Conservation (phyloP, 2,888 invertebrate species). For the Stenoptilia bipunctidactyla region DNA sequence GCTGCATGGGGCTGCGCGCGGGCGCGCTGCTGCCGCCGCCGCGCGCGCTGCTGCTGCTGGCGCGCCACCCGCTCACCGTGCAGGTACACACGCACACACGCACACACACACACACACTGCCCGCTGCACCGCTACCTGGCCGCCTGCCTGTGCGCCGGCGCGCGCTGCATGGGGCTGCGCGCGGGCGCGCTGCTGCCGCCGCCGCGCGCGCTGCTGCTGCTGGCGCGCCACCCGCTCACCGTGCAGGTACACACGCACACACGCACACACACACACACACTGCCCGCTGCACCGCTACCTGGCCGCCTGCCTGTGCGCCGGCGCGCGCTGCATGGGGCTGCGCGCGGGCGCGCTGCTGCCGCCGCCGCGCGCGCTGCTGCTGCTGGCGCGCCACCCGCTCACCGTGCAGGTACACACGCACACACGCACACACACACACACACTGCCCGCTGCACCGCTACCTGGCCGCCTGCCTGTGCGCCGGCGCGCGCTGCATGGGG, state of each 20-base stretch:
- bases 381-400: constrained; percentile 91
- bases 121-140: constrained; percentile 94
- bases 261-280: constrained; percentile 94
- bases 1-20: constrained; percentile 82
- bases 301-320: constrained; percentile 76
- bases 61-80: constrained; percentile 92
- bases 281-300: constrained; percentile 96
- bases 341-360: constrained; percentile 85
- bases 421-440: constrained; percentile 91
- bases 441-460: constrained; percentile 97
- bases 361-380: constrained; percentile 80
- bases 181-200: constrained; percentile 86
- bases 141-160: constrained; percentile 78
- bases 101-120: constrained; percentile 95
- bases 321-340: constrained; percentile 83
- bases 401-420: constrained; percentile 90
- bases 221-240: constrained; percentile 92
- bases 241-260: constrained; percentile 91
- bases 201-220: constrained; percentile 80
- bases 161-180: constrained; percentile 82
- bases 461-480: constrained; percentile 75
- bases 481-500: constrained; percentile 85
- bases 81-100: constrained; percentile 90
- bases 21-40: constrained; percentile 84
- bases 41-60: constrained; percentile 82